A percentile compares a stretch with the other conserved stretches of the same genome.
Evolutionary conservation across 2,797 vertebrate species (phyloP).

Genomic region (Tiaroga cobitis): DNA sequence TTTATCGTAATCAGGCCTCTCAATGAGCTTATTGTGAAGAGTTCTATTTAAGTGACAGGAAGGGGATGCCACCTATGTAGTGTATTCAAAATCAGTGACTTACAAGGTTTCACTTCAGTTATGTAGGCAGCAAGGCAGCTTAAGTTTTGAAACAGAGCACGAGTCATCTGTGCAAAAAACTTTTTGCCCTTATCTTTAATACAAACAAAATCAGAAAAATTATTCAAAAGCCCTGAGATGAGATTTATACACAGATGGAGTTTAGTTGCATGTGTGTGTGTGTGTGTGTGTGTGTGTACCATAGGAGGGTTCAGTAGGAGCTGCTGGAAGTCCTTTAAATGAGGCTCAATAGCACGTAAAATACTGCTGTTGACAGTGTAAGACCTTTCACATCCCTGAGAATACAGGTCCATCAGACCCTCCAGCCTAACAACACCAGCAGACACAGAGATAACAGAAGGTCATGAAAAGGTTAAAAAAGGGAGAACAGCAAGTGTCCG

Average conservation of each 20-base stretch:
- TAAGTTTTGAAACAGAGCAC: neutral
- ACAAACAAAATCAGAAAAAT: neutral
- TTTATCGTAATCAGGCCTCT: neutral
- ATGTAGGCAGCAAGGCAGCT: neutral
- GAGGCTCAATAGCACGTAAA: constrained; percentile 89
- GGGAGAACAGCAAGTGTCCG: neutral
- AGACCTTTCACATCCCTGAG: constrained; percentile 95
- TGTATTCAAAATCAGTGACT: neutral
- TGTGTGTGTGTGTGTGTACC: constrained; percentile 76
- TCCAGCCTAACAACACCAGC: constrained; percentile 80
- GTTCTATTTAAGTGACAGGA: neutral
- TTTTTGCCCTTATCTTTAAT: neutral
- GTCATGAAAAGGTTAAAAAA: neutral
- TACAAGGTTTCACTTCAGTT: neutral
- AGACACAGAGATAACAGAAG: constrained; percentile 3
- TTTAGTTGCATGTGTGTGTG: neutral
- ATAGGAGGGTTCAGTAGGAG: constrained; percentile 93
- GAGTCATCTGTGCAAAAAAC: neutral
- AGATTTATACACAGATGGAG: neutral
- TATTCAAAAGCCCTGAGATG: neutral
- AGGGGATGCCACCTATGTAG: neutral
- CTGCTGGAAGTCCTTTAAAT: constrained; percentile 96
- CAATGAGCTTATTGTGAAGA: too few relatives aligned
- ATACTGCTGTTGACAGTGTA: constrained; percentile 92
- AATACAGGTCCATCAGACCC: constrained; percentile 93